Percentiles rank a stretch among this genome's conserved stretches.
Conservation (phyloP, 2,888 invertebrate genomes). For the Hyles lineata region DNA sequence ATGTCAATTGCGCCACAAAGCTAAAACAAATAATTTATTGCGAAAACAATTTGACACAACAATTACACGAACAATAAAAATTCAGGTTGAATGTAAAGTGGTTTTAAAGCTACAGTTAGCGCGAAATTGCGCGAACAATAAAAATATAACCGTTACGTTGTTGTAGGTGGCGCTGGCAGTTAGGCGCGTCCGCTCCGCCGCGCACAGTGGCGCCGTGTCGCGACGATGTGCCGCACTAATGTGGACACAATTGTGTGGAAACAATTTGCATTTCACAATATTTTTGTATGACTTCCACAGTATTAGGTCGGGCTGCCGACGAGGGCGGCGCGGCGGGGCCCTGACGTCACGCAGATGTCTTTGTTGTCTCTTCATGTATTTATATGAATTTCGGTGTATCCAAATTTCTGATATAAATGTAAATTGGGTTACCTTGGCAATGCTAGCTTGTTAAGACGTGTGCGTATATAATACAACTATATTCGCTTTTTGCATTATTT, state of each 20-base stretch:
- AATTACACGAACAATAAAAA: conserved; percentile 13
- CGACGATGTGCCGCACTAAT: conserved; percentile 2
- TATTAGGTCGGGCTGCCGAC: not conserved
- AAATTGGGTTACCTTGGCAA: not conserved
- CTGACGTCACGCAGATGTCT: conserved; percentile 1
- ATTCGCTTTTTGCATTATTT: not conserved
- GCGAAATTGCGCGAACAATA: conserved; percentile 19
- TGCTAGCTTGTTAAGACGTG: not conserved
- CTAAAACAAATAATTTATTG: not conserved
- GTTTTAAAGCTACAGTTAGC: not conserved
- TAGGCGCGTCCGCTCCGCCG: conserved; percentile 13
- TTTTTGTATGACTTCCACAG: conserved; percentile 14
- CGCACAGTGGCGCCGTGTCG: not conserved
- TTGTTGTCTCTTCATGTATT: not conserved
- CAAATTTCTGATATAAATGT: conserved; percentile 1
- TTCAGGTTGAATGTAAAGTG: conserved; percentile 15
- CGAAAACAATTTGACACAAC: conserved; percentile 6
- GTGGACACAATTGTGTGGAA: conserved; percentile 3
- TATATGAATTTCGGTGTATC: not conserved
- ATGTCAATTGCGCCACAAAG: not conserved
- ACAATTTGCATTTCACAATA: conserved; percentile 20
- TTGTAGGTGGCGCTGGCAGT: conserved; percentile 3
- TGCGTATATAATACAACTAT: not conserved
- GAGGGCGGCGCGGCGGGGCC: not conserved
- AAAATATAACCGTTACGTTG: conserved; percentile 5